Evolutionary conservation across 2,797 vertebrate species (phyloP), one percentile per base, ranked within the genome.

Genomic region (Pseudomugil gertrudae): DNA sequence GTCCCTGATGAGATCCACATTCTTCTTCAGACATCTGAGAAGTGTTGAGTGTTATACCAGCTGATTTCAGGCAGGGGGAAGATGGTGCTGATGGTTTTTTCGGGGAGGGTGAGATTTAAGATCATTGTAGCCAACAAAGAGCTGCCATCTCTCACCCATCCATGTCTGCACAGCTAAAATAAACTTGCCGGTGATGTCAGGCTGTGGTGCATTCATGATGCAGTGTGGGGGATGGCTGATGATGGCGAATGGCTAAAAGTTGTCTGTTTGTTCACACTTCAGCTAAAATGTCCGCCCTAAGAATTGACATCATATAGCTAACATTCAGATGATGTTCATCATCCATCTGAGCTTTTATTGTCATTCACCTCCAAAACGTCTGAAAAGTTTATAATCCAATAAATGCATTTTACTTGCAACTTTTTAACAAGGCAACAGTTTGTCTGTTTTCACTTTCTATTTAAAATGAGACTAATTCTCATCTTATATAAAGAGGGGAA

Each of bases 1-100:
- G 33, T 82, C 54, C 57, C 72, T 79, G 88, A 90, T 85, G 88
- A 82, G 84, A 80, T 74, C 79, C 85, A 88, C 89, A 90, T 58
- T 81, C 76, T 87, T 69, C 47, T 48, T 23, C n/a, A 67, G 86
- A 87, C 85, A 90, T 89, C 87, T 78, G 91, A 92, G 87, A 80
- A 65, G 80, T 73, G 82, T 74, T 90, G 87, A 90, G 80, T 83
- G 72, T 83, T 93, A 84, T 65, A 87, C 78, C 92, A 82, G 90
- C 85, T 89, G 91, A 92, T 83, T 40, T 65, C 76, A 63, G 84
- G 88, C 50, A 59, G n/a, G 47, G 45, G 73, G 64, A 80, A 84
- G 63, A 63, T 29, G 69, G 51, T 53, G 30, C 67, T 74, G 70
- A 76, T 66, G 80, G 29, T 55, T 78, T 79, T 80, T 50, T n/a